Conservation (phyloP, 2,888 invertebrate species). For the Digitonthophagus gazella region DNA sequence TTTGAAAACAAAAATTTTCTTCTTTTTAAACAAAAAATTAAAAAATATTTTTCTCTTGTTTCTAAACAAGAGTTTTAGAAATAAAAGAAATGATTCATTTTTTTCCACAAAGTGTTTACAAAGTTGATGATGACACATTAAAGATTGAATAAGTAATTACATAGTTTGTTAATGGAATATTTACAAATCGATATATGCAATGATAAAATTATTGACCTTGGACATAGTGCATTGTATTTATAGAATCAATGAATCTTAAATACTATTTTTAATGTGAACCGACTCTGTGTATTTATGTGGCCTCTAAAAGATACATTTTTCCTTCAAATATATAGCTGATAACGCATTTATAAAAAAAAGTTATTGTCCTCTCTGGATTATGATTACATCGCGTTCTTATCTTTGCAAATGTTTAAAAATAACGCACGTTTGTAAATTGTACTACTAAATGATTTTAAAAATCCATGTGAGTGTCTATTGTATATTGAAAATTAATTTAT, state of each 20-base stretch:
- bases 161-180: background rate
- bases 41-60: background rate
- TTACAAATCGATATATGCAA: background rate
- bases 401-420: background rate
- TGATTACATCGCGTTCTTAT: background rate
- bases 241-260: background rate
- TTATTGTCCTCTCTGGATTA: background rate
- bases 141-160: background rate
- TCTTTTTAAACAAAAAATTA: background rate
- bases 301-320: background rate
- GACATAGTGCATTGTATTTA: background rate
- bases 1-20: too few relatives aligned
- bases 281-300: background rate
- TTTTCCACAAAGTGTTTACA: background rate
- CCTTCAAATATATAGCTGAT: background rate
- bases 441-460: background rate
- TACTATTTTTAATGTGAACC: background rate
- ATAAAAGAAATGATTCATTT: background rate
- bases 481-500: too few relatives aligned
- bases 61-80: background rate
- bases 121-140: background rate
- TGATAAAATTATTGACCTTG: background rate
- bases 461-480: too few relatives aligned
- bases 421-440: background rate
- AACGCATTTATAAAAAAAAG: background rate